A percentile compares a stretch with the other conserved stretches of the same genome.
Evolutionary conservation across 1,140 invertebrate genomes (phyloP).

Genomic region (Calephelis virginiensis): DNA sequence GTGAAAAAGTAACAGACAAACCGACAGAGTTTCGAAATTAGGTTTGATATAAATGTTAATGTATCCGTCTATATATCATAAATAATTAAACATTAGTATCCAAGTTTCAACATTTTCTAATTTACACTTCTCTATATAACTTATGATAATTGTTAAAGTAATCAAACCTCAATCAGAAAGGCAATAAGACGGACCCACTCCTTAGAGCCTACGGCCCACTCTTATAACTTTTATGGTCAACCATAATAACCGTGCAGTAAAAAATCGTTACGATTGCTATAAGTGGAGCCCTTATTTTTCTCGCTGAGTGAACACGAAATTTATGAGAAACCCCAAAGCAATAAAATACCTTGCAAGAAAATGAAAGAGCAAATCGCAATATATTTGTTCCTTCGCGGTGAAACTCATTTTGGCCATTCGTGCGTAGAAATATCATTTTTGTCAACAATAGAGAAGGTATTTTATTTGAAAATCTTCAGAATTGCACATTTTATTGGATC

Average conservation of each 20-base stretch:
- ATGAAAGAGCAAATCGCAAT: slow-evolving; percentile 75
- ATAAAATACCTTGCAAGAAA: slow-evolving; percentile 77
- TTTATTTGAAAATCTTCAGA: slow-evolving; percentile 23
- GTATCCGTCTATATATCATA: too few species aligned
- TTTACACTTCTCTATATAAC: too few species aligned
- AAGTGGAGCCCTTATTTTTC: slow-evolving; percentile 67
- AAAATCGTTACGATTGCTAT: slow-evolving; percentile 18
- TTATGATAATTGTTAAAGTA: not conserved
- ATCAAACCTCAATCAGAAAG: not conserved
- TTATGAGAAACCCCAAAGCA: slow-evolving; percentile 72
- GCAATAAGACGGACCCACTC: not conserved
- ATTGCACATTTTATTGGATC: slow-evolving; percentile 29
- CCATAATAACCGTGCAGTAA: slow-evolving; percentile 16
- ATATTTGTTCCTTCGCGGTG: slow-evolving; percentile 71
- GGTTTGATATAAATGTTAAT: too few species aligned
- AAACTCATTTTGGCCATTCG: slow-evolving; percentile 63
- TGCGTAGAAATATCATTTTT: slow-evolving; percentile 60
- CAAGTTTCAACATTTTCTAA: too few species aligned
- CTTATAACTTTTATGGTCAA: not conserved
- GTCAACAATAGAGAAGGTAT: slow-evolving; percentile 34
- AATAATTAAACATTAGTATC: too few species aligned
- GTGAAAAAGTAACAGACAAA: too few species aligned
- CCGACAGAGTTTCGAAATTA: too few species aligned
- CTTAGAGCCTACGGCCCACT: too few species aligned
- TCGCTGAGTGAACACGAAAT: slow-evolving; percentile 71